A percentile compares a stretch with the other conserved stretches of the same genome.
Evolutionary conservation across 2,888 invertebrate genomes (phyloP).

Genomic region (Rhaphigaster nebulosa): DNA sequence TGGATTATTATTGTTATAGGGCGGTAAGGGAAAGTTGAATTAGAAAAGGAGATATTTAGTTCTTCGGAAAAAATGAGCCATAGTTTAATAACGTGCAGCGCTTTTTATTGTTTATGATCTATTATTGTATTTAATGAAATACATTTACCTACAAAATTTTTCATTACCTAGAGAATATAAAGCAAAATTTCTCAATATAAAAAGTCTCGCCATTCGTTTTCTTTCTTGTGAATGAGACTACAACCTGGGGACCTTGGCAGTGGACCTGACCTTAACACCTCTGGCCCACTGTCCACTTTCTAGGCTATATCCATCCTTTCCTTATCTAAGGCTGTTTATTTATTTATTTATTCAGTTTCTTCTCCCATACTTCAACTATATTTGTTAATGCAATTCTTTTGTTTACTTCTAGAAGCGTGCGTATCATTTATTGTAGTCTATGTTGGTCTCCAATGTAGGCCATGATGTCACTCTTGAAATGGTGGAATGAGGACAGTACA

Average conservation of each 20-base stretch:
- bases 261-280: background rate
- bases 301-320: background rate
- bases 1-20: no score
- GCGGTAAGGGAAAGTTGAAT: no score
- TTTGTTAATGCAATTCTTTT: background rate
- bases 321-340: background rate
- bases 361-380: background rate
- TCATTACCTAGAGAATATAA: no score
- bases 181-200: no score
- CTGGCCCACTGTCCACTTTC: background rate
- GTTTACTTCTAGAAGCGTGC: background rate
- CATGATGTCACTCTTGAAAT: background rate
- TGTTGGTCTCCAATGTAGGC: background rate
- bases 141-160: no score
- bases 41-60: no score
- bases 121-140: no score
- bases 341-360: background rate
- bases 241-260: background rate
- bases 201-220: background rate
- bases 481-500: background rate
- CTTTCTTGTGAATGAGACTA: background rate
- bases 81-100: no score
- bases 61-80: no score
- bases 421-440: background rate
- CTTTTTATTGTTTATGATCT: no score